A percentile compares a stretch with the other conserved stretches of the same genome.
These are phyloP conservation scores for Bombus waltoni DNA, from an alignment of 1,140 invertebrate genomes.

Conservation along the genomic window DNA sequence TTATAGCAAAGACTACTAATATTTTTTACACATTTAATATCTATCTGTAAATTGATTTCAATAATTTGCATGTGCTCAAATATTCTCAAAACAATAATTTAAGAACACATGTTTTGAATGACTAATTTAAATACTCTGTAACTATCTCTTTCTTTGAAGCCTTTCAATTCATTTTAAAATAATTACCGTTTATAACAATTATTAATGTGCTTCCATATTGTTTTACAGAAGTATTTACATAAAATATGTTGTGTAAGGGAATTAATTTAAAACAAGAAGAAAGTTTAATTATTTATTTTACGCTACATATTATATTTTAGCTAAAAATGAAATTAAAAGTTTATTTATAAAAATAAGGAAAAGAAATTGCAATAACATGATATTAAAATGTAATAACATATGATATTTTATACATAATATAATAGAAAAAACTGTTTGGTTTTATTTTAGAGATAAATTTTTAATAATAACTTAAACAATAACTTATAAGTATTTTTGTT, in stretches of 20 bases:
- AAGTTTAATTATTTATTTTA: neutral
- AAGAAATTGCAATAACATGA: slow-evolving; percentile 17
- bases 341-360: neutral
- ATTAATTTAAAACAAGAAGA: neutral
- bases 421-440: neutral
- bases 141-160: neutral
- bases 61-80: neutral
- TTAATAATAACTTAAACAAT: neutral
- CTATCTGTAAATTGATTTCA: neutral
- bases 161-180: neutral
- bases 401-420: slow-evolving; percentile 6
- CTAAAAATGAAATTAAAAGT: neutral
- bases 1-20: slow-evolving; percentile 23
- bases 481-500: neutral
- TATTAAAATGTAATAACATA: neutral
- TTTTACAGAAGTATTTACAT: slow-evolving; percentile 2
- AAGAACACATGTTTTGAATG: neutral
- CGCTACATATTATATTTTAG: neutral
- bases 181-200: neutral
- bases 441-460: slow-evolving; percentile 6
- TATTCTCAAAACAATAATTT: neutral
- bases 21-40: neutral
- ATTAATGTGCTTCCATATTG: slow-evolving; percentile 23
- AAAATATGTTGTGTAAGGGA: neutral
- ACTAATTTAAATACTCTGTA: neutral